phyloP scores from a whole-genome alignment of 2,888 invertebrate species.

The Caenorhabditis panamensis region DNA sequence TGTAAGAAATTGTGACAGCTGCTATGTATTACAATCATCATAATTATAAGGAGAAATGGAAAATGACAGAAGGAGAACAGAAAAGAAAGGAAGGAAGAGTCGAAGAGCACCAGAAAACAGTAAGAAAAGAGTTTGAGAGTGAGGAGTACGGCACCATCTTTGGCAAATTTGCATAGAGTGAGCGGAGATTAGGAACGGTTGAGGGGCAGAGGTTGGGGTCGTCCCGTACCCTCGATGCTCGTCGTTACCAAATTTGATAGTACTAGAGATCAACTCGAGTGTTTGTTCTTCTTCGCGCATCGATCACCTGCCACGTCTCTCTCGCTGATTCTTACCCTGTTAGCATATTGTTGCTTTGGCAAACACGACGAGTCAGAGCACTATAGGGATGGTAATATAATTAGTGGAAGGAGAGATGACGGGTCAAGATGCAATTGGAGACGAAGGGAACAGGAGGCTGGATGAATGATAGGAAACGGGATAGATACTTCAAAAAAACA shows the following conservation, averaged over 20 bases:
- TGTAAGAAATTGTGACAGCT: slow-evolving; percentile 43
- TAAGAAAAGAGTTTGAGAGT: slow-evolving; percentile 20
- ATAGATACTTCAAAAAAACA: slow-evolving; percentile 14
- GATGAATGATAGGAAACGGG: background rate
- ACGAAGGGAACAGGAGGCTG: slow-evolving; percentile 1
- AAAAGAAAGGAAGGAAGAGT: slow-evolving; percentile 21
- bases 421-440: slow-evolving; percentile 45
- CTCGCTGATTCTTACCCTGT: slow-evolving; percentile 45
- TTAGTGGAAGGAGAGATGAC: slow-evolving; percentile 15
- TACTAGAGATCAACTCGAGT: slow-evolving; percentile 61
- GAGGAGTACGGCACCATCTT: slow-evolving; percentile 32
- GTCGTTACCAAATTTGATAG: slow-evolving; percentile 62
- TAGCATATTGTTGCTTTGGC: slow-evolving; percentile 64
- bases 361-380: slow-evolving; percentile 35
- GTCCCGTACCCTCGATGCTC: slow-evolving; percentile 28
- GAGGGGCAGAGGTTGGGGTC: slow-evolving; percentile 21
- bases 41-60: slow-evolving; percentile 21
- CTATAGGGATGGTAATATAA: slow-evolving; percentile 38
- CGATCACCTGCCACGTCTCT: slow-evolving; percentile 55
- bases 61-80: slow-evolving; percentile 1
- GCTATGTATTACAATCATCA: slow-evolving; percentile 43
- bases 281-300: slow-evolving; percentile 61
- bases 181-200: slow-evolving; percentile 58
- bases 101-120: background rate
- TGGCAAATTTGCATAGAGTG: slow-evolving; percentile 62